Base-by-base conservation (phyloP, 2,888 invertebrate species). In the Apotomis capreana region DNA sequence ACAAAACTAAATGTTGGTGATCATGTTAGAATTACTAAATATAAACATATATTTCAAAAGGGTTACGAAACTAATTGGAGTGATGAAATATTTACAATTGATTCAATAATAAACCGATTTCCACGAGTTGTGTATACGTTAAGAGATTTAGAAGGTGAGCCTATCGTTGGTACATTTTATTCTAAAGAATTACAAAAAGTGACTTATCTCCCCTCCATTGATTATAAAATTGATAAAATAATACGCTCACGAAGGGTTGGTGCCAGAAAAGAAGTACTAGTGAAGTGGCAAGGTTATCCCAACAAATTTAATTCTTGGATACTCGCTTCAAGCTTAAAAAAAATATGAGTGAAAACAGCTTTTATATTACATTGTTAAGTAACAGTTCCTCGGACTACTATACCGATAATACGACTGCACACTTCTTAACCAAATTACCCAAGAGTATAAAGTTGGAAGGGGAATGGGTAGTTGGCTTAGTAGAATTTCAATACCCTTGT, bases 281-380 rank as follows among this genome's bases (percentile, higher is more conserved):
- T 80, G 26, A 80, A 80, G 77, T 79, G 80, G 80, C 73, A 74
- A 78, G 78, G 77, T 76, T 79, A 78, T 78, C 79, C 78, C 8
- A 59, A 76, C 72, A 80, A 79, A 74, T 80, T 79, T 75, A 79
- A 78, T 54, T 76, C 74, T 76, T 80, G 78, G 78, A 69, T 79
- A 52, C 59, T 59, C 5, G 67, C 62, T 15, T 75, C 76, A 5
- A 52, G 9, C 40, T 68, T 78, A 67, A 73, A 70, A 15, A 5
- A 75, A 71, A 68, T 73, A 78, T 78, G 76, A 78, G 46, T 6
- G 69, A 75, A 55, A 74, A 78, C 62, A 77, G 74, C 69, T 80
- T 79, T 78, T 79, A 79, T 74, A 68, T 76, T 70, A 76, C 77
- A 37, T 54, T 74, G 13, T 58, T 58, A n/a, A 58, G 67, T 15